Evolutionary conservation across 2,888 invertebrate genomes (phyloP), one percentile per base, ranked within the genome.

Genomic region (Ariolimax columbianus): DNA sequence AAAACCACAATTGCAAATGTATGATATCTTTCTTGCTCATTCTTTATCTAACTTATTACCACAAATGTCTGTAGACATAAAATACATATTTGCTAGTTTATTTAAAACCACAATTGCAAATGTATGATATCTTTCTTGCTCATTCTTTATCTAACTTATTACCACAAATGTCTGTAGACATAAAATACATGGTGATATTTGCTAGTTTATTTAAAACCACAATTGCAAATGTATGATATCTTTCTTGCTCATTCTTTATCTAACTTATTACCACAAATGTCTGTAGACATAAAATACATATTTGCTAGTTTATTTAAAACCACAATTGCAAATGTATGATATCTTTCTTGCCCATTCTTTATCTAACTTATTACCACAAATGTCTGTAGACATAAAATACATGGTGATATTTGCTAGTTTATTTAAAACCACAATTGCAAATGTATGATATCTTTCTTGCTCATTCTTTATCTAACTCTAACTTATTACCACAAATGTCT

Each of bases 11-110:
- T 14, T 63, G 19, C 26, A 55, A 19, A 19, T n/a, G n/a, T n/a
- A n/a, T n/a, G n/a, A n/a, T n/a, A n/a, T 23, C 4, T 11, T 23
- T 23, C 59, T 19, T 26, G 4, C 30, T 63, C 14, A 66, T 33
- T 33, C 66, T 66, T 17, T 33, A 1, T 66, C 66, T 66, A 9
- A 4, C 66, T 66, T n/a, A n/a, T n/a, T n/a, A n/a, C n/a, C n/a
- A n/a, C n/a, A n/a, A n/a, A n/a, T n/a, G n/a, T n/a, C n/a, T n/a
- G 97, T 70, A 92, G 93, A 87, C 73, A 84, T 87, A 14, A 81
- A 40, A 23, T 14, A 51, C 6, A 2, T 7, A 6, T 19, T 7
- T 43, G 73, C 73, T 73, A n/a, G 9, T 43, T 47, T n/a, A 11
- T 43, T 43, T 73, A 43, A 43, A 73, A 30, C 3, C 7, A 66